Evolutionary conservation across 2,797 vertebrate species (phyloP).

Genomic region (Xerus rutilus): DNA sequence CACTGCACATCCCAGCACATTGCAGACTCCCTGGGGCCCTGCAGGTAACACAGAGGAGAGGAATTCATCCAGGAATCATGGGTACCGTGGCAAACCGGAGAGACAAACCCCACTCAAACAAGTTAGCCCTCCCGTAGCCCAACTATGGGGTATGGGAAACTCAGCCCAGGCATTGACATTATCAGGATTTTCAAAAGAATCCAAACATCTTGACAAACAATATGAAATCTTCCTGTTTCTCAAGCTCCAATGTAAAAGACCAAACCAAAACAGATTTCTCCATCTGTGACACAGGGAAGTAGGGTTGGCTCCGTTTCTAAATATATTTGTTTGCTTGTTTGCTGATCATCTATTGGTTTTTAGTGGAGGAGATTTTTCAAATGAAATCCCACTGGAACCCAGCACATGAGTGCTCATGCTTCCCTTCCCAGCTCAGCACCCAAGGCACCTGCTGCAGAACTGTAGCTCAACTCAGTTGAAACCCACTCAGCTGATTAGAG

Average conservation of each 20-base stretch:
- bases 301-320: neutral
- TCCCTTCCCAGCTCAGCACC: neutral
- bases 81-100: neutral
- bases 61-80: neutral
- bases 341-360: neutral
- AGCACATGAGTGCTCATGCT: neutral
- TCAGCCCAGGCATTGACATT: neutral
- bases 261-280: neutral
- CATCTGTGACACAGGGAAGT: neutral
- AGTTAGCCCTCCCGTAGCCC: neutral
- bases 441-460: neutral
- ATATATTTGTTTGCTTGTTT: neutral
- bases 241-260: neutral
- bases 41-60: neutral
- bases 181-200: conserved; percentile 1
- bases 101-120: neutral
- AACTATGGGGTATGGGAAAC: neutral
- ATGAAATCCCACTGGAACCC: neutral
- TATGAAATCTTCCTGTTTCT: neutral
- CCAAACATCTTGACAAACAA: neutral
- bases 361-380: neutral
- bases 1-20: neutral
- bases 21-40: neutral
- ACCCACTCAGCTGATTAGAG: neutral
- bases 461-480: neutral